These are phyloP conservation scores for Eumerus sabulonum DNA, from an alignment of 2,888 invertebrate species.

Conservation along the genomic window DNA sequence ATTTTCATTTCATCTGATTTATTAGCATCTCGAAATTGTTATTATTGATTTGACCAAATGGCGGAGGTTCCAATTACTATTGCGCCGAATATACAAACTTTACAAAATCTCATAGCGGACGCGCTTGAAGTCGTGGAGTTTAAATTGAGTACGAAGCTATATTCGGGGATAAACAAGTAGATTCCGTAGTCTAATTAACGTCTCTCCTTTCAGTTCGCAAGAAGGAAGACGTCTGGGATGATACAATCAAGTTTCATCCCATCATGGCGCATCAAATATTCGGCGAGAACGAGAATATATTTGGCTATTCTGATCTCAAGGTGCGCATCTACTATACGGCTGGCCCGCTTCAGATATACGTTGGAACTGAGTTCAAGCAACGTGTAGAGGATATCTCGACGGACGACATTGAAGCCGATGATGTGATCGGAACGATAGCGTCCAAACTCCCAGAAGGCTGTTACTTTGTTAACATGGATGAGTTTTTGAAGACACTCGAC, in stretches of 20 bases:
- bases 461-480: conserved; percentile 84
- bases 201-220: conserved; percentile 41
- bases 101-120: conserved; percentile 75
- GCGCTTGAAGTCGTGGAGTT: conserved; percentile 77
- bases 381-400: conserved; percentile 81
- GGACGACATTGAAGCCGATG: conserved; percentile 84
- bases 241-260: conserved; percentile 84
- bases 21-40: background rate
- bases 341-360: conserved; percentile 88
- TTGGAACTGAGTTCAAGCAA: conserved; percentile 86
- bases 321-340: conserved; percentile 91
- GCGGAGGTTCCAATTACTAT: conserved; percentile 36
- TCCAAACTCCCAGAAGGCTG: conserved; percentile 86
- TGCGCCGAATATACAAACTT: conserved; percentile 75
- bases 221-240: conserved; percentile 72
- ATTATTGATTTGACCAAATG: conserved; percentile 20
- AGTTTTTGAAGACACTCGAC: conserved; percentile 84
- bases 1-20: background rate
- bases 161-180: no score
- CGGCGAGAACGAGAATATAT: conserved; percentile 94
- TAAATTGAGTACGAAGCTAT: conserved; percentile 74
- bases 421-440: conserved; percentile 85
- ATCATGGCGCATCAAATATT: conserved; percentile 97
- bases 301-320: conserved; percentile 92
- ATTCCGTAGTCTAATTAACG: background rate